Conservation (phyloP, 2,797 vertebrate genomes). For the Cossypha heuglini region DNA sequence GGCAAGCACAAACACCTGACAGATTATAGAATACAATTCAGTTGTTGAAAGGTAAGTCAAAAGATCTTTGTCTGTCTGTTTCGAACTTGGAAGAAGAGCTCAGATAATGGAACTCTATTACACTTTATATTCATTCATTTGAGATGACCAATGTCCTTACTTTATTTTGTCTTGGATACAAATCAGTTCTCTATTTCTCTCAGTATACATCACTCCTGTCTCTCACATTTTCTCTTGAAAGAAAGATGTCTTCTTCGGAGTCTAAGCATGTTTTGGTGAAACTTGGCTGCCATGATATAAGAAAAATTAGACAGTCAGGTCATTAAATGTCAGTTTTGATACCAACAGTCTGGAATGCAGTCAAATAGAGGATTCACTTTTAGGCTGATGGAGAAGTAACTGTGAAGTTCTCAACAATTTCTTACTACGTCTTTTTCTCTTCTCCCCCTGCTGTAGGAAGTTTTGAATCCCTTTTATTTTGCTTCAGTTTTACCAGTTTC, state of each 20-base stretch:
- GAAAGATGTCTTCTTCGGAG: neutral
- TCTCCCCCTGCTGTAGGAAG: neutral
- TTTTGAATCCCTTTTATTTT: no score
- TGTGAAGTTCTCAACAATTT: neutral
- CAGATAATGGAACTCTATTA: neutral
- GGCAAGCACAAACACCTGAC: neutral
- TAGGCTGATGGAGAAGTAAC: neutral
- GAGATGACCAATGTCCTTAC: neutral
- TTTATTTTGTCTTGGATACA: neutral
- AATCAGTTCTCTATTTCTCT: neutral
- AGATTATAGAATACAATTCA: neutral
- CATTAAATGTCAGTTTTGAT: neutral
- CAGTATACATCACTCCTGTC: neutral
- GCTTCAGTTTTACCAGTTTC: neutral
- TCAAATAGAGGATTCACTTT: neutral
- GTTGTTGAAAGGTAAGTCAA: neutral
- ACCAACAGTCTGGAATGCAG: neutral
- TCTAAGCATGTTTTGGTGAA: neutral
- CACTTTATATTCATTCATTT: neutral
- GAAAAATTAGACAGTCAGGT: neutral
- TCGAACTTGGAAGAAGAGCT: neutral
- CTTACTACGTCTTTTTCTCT: neutral
- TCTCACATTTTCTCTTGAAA: neutral
- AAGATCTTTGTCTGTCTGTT: neutral
- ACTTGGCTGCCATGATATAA: neutral